Evolutionary conservation across 2,888 invertebrate genomes (phyloP), one percentile per base, ranked within the genome.

Genomic region (Agelastica alni): DNA sequence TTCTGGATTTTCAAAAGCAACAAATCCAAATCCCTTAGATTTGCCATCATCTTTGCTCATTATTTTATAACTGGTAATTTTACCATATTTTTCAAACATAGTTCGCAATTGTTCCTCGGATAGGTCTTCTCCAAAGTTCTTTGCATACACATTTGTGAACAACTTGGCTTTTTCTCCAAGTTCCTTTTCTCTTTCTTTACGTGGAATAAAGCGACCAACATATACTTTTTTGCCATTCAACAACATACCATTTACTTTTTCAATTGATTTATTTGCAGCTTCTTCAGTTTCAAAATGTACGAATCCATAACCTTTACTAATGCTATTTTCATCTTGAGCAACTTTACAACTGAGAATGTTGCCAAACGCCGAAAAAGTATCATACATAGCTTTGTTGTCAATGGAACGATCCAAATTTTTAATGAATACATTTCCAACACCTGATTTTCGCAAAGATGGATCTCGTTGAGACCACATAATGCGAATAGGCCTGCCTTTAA

Each of bases 381-480:
- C 98, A 78, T 95, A 98, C 87, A 99, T 94, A 58, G 97, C 96
- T 79, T 99, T 99, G 81, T 98, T 99, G 80, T 99, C 98, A 77
- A 99, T 99, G 62, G 88, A 88, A 79, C 95, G 97, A 78, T 99
- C 96, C 78, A 99, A 81, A 78, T 99, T 99, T 80, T 99, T 99
- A 72, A 99, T 99, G 80, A 99, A 99, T 59, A 99, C 96, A 80
- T 99, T 99, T 59, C 98, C 98, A 64, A 98, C 96, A 54, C 99
- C 99, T 60, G 98, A 98, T 79, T 96, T 96, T 69, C 99, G 88
- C 60, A 98, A 84, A 22, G 96, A 96, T 36, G 98, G 98, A 81
- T 99, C 99, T 72, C 99, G 88, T 80, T 99, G 98, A 60, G 98
- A 97, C 99, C 99, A 99, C 99, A 99, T 99, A 74, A 99, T 99